Percentiles rank a stretch among this genome's conserved stretches.
These are phyloP conservation scores for Corticium candelabrum DNA, from an alignment of 37 sponge, comb jelly and placozoan genomes.

Conservation along the genomic window DNA sequence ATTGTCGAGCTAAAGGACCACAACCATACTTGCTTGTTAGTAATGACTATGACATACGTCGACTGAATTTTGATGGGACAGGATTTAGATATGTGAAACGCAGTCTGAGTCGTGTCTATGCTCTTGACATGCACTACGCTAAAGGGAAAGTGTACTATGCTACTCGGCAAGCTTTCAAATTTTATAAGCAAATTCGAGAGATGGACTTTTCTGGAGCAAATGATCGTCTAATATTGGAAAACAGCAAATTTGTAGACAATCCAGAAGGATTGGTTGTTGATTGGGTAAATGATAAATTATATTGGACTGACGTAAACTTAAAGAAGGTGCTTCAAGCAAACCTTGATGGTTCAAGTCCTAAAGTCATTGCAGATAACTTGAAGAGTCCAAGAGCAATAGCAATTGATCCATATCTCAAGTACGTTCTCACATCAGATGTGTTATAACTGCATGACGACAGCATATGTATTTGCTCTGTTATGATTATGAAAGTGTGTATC, in stretches of 20 bases:
- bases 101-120: not conserved
- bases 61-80: conserved; percentile 2
- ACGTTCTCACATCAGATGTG: no score
- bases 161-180: not conserved
- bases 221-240: no score
- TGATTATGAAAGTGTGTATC: no score
- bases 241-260: not conserved
- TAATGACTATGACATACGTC: not conserved
- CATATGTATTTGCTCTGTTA: no score
- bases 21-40: not conserved
- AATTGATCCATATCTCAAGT: not conserved
- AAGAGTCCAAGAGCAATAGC: not conserved
- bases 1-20: not conserved
- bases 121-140: not conserved
- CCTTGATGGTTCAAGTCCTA: not conserved
- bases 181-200: not conserved
- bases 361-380: not conserved
- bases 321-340: not conserved
- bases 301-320: not conserved
- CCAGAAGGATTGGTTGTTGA: not conserved
- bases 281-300: not conserved
- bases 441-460: no score
- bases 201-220: no score
- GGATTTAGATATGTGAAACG: not conserved
- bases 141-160: not conserved